Evolutionary conservation across 2,113 vertebrate genomes (phyloP), one percentile per base, ranked within the genome.

Genomic region (Embiotoca jacksoni): DNA sequence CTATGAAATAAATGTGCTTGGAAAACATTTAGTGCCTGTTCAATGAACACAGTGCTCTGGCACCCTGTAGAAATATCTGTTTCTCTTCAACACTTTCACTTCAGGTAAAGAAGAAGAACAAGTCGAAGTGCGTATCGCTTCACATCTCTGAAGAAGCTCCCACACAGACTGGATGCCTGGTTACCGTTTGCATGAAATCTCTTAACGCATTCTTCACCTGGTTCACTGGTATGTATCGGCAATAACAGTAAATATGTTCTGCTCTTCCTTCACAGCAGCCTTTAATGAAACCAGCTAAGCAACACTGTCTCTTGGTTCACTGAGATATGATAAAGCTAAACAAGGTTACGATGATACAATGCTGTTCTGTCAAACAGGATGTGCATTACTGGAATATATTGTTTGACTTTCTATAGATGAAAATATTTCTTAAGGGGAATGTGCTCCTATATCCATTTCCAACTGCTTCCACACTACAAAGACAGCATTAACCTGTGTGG

Each of bases 201-300:
- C 73, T 80, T 50, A 37, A 83, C 7, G 52, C 83, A 82, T 89
- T 90, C 83, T 49, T 81, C 49, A 72, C 61, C 68, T 81, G 70
- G 31, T 61, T 23, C 49, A 9, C 64, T 56, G 63, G 32, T 68
- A 75, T 8, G 57, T 36, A 52, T 65, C 9, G 6, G 37, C 75
- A 49, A 55, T 78, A 54, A 66, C 70, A 47, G 71, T 68, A 64
- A 72, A 62, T 50, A 58, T 54, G 50, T 78, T 60, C 4, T 62
- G 8, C 14, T 56, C 70, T 85, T 83, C 80, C 66, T 83, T 56
- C 6, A 75, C 8, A 9, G 13, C 16, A 68, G 9, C 7, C 14
- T 33, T 41, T n/a, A 10, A n/a, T 37, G n/a, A 53, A 60, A 35
- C 7, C 59, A 41, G 39, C 5, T n/a, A 35, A 36, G 14, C 14